Percentiles rank a stretch among this genome's conserved stretches.
phyloP scores from a whole-genome alignment of 2,888 invertebrate genomes.

The Chaetogeoica ovagalla region DNA sequence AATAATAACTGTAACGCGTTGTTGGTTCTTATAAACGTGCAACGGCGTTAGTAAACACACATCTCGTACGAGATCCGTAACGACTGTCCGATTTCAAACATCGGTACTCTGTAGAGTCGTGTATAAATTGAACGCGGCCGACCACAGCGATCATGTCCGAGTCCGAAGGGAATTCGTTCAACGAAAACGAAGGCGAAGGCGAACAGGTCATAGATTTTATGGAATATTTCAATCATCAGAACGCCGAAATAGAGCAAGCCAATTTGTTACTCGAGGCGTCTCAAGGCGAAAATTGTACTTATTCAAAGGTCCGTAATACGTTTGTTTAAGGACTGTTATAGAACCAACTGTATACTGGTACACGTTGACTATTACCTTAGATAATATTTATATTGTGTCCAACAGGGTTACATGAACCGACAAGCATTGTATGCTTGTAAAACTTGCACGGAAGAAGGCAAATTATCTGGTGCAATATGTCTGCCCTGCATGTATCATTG shows the following conservation, averaged over 20 bases:
- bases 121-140: neutral
- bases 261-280: slow-evolving; percentile 37
- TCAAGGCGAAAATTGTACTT: slow-evolving; percentile 40
- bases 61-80: too few species aligned
- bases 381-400: slow-evolving; percentile 56
- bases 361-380: neutral
- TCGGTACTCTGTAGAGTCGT: too few species aligned
- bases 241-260: slow-evolving; percentile 41
- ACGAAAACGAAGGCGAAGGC: slow-evolving; percentile 27
- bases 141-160: neutral
- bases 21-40: too few species aligned
- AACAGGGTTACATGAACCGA: slow-evolving; percentile 84
- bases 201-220: slow-evolving; percentile 15
- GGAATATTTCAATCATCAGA: slow-evolving; percentile 32
- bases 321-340: too few species aligned
- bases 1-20: too few species aligned
- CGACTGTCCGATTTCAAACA: too few species aligned
- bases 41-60: too few species aligned
- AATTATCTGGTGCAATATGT: slow-evolving; percentile 81
- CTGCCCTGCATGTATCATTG: slow-evolving; percentile 92
- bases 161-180: slow-evolving; percentile 28
- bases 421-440: slow-evolving; percentile 94
- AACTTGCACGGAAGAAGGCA: slow-evolving; percentile 77
- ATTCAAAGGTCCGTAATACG: slow-evolving; percentile 17
- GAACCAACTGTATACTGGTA: neutral